Evolutionary conservation across 1,140 invertebrate genomes (phyloP).

Genomic region (Heliconius hermathena): DNA sequence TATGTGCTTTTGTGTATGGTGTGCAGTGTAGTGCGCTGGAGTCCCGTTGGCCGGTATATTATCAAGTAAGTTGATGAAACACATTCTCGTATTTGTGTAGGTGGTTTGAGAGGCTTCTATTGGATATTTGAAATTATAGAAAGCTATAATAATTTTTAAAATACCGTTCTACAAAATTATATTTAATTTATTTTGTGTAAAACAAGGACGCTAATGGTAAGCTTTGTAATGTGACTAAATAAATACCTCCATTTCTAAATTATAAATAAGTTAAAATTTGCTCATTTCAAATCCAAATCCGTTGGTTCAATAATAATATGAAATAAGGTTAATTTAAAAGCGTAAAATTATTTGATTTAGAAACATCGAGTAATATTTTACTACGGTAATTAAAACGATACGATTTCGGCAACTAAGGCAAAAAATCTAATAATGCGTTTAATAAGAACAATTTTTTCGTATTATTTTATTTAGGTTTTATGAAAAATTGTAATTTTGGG

Average conservation of each 20-base stretch:
- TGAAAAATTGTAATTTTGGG: too few relatives aligned
- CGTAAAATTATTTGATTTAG: conserved; percentile 8
- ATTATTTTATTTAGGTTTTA: not conserved
- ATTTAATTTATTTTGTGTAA: not conserved
- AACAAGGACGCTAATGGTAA: not conserved
- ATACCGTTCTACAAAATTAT: not conserved
- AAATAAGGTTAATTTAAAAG: conserved; percentile 2
- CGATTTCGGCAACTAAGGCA: not conserved
- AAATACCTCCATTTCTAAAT: not conserved
- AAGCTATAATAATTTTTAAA: not conserved
- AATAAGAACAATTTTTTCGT: not conserved
- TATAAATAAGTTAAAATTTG: not conserved
- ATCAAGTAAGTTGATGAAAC: conserved; percentile 60
- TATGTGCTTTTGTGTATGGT: conserved; percentile 56
- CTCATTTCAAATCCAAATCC: too few relatives aligned
- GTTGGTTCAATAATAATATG: not conserved
- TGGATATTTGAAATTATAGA: conserved; percentile 25
- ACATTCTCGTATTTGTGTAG: conserved; percentile 54
- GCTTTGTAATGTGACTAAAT: not conserved
- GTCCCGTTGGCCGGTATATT: conserved; percentile 70
- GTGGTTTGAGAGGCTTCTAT: conserved; percentile 40
- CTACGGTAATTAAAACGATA: not conserved
- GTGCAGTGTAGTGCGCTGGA: conserved; percentile 51
- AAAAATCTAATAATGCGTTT: not conserved
- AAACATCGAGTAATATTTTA: conserved; percentile 1